Conservation (phyloP, 2,113 vertebrate species). For the Melanostigma gelatinosum region DNA sequence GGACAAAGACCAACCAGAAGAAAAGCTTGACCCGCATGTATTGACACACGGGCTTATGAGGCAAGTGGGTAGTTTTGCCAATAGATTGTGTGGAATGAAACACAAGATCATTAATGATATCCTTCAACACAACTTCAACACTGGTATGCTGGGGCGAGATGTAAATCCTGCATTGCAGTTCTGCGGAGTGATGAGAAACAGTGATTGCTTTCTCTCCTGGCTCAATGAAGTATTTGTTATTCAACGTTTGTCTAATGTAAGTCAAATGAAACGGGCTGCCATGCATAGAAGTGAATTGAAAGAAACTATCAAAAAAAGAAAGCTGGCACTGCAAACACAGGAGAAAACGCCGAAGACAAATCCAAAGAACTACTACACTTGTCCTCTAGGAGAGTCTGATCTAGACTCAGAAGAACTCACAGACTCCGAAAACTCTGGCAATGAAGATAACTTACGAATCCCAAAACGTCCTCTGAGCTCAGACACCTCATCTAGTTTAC, state of each 20-base stretch:
- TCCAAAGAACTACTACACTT: neutral
- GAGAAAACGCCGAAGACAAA: neutral
- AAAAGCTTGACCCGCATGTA: neutral
- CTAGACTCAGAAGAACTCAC: neutral
- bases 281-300: neutral
- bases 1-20: conserved; percentile 7
- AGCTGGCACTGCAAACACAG: conserved; percentile 16
- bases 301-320: conserved; percentile 3
- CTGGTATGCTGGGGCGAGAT: neutral
- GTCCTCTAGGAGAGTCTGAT: conserved; percentile 12
- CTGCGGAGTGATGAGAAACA: fast-evolving
- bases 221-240: conserved; percentile 19
- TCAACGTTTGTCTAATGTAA: neutral
- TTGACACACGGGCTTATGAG: neutral
- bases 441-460: neutral
- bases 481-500: neutral
- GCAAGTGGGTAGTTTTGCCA: conserved; percentile 17
- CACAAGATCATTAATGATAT: neutral
- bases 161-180: fast-evolving
- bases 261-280: neutral
- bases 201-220: neutral
- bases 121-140: conserved; percentile 40
- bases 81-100: conserved; percentile 22
- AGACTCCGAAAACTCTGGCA: neutral
- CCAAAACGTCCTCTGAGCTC: neutral